phyloP scores from a whole-genome alignment of 1,140 invertebrate species.

The Leptopilina clavipes region DNA sequence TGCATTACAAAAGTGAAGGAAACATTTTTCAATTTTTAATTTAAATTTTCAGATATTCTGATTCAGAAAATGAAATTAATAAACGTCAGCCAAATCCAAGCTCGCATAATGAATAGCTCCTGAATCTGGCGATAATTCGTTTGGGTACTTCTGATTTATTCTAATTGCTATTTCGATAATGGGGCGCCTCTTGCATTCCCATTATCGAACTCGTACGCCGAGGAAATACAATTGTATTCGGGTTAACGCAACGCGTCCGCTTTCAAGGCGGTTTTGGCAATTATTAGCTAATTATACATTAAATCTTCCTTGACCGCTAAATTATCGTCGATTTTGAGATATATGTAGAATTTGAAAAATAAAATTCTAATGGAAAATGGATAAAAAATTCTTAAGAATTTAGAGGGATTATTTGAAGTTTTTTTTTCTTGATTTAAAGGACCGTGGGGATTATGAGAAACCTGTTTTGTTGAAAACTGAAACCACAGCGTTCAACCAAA shows the following conservation, averaged over 20 bases:
- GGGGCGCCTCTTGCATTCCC: constrained; percentile 71
- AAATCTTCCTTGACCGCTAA: constrained; percentile 71
- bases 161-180: constrained; percentile 75
- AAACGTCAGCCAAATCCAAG: constrained; percentile 29
- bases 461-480: constrained; percentile 45
- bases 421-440: neutral
- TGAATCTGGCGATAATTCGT: constrained; percentile 56
- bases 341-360: too few species aligned
- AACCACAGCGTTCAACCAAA: constrained; percentile 53
- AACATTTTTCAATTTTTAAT: neutral
- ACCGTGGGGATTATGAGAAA: constrained; percentile 47
- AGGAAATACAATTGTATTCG: constrained; percentile 71
- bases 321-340: constrained; percentile 56
- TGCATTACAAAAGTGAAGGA: too few species aligned
- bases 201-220: constrained; percentile 70
- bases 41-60: neutral
- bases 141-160: constrained; percentile 71
- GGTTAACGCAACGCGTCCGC: constrained; percentile 69
- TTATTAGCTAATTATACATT: constrained; percentile 73
- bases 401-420: neutral
- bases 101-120: constrained; percentile 54
- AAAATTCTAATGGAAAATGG: too few species aligned
- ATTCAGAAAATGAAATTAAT: neutral
- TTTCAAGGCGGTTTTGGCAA: constrained; percentile 57
- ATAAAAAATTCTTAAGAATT: too few species aligned